These are phyloP conservation scores for Poecile montanus DNA, from an alignment of 2,797 vertebrate genomes.

Conservation along the genomic window DNA sequence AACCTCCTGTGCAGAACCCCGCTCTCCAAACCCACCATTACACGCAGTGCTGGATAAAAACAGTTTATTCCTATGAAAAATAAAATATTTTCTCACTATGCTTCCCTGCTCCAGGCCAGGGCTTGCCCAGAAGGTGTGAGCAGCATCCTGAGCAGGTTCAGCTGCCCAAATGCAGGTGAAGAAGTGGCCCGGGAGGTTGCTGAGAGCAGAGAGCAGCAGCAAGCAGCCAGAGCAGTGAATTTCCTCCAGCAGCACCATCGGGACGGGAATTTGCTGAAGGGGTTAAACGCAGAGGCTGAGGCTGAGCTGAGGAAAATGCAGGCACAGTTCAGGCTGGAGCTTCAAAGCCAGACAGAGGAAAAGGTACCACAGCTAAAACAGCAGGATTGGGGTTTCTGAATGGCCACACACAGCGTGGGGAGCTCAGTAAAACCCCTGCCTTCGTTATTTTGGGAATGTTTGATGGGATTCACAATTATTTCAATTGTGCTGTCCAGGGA, in stretches of 20 bases:
- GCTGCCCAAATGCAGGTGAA: background rate
- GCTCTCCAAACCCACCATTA: background rate
- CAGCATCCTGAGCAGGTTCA: background rate
- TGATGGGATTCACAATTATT: background rate
- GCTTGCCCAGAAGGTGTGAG: background rate
- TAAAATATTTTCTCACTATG: background rate
- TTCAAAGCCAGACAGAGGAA: conserved; percentile 18
- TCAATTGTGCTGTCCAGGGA: background rate
- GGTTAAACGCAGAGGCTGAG: background rate
- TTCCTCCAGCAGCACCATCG: conserved; percentile 34
- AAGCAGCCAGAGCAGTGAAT: background rate
- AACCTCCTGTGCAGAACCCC: background rate
- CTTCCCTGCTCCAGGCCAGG: background rate
- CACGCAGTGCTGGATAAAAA: background rate
- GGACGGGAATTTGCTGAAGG: background rate
- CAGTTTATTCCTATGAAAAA: background rate
- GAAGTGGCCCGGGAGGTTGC: background rate
- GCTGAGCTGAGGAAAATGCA: conserved; percentile 23
- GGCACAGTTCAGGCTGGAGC: conserved; percentile 11
- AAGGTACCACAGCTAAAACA: conserved; percentile 12
- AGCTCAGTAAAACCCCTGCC: background rate
- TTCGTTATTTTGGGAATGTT: background rate
- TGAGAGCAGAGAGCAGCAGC: background rate
- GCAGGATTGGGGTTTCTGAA: background rate
- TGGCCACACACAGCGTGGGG: background rate